Conservation (phyloP, 2,113 vertebrate species). For the Cololabis saira region DNA sequence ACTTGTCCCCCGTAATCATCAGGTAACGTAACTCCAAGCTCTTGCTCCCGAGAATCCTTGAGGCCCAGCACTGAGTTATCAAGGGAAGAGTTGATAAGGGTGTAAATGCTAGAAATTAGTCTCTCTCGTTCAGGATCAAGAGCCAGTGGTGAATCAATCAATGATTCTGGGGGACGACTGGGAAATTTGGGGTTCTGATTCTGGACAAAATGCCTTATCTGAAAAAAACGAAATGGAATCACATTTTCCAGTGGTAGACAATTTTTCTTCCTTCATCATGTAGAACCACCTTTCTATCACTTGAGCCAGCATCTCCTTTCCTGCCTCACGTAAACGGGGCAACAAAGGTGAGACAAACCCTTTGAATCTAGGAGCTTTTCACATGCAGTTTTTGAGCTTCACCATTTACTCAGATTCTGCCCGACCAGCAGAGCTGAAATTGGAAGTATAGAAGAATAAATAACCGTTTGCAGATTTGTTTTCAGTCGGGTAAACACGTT, state of each 20-base stretch:
- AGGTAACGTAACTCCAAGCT: no score
- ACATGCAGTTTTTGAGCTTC: conserved; percentile 23
- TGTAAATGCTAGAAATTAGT: no score
- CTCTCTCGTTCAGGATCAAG: no score
- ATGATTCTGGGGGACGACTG: no score
- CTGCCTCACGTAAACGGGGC: conserved; percentile 9
- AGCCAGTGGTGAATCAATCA: no score
- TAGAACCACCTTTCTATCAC: background rate
- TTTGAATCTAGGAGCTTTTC: conserved; percentile 30
- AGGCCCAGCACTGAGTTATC: no score
- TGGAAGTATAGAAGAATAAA: conserved; percentile 58
- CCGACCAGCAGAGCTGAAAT: conserved; percentile 21
- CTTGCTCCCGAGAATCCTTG: no score
- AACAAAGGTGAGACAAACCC: conserved; percentile 44
- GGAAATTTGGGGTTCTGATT: no score
- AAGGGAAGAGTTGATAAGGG: no score
- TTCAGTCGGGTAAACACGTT: conserved; percentile 38
- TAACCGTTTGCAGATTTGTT: conserved; percentile 44
- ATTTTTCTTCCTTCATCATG: background rate
- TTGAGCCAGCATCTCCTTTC: conserved; percentile 8
- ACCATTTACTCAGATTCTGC: conserved; percentile 28
- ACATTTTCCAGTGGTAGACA: background rate
- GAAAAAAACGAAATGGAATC: no score
- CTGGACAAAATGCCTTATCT: no score
- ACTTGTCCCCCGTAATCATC: no score